Percentiles rank a stretch among this genome's conserved stretches.
phyloP scores from a whole-genome alignment of 2,113 vertebrate genomes.

The Cinclus mexicanus region DNA sequence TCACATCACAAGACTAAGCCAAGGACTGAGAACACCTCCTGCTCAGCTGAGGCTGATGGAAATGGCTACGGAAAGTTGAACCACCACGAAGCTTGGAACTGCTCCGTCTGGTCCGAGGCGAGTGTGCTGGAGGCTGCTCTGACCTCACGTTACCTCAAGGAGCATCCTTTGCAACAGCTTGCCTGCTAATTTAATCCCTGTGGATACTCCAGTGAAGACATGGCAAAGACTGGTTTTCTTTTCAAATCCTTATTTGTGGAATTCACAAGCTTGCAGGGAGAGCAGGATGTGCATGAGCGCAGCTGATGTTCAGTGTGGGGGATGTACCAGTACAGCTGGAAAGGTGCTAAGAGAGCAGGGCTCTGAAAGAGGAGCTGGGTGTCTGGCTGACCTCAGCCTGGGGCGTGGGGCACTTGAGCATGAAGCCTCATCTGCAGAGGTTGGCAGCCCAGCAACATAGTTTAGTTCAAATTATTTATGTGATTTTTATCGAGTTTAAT shows the following conservation, averaged over 20 bases:
- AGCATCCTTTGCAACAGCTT: constrained; percentile 5
- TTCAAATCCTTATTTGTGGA: background rate
- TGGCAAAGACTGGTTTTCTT: background rate
- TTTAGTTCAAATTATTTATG: constrained; percentile 40
- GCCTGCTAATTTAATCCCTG: constrained; percentile 22
- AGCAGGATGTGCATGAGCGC: background rate
- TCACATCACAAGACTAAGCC: background rate
- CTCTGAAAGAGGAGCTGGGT: background rate
- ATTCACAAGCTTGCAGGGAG: background rate
- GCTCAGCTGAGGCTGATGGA: background rate
- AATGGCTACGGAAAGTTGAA: background rate
- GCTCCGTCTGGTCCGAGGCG: background rate
- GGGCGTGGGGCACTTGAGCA: background rate
- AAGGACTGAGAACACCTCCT: background rate
- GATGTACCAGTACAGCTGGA: background rate
- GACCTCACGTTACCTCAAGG: background rate
- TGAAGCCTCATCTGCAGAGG: constrained; percentile 21
- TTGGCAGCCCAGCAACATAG: constrained; percentile 28
- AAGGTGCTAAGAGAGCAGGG: background rate
- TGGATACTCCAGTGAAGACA: background rate
- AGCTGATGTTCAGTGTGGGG: fast-evolving
- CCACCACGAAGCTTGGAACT: background rate
- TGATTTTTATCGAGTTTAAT: constrained; percentile 43
- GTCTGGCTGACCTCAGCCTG: background rate
- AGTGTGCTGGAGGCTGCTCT: background rate